phyloP scores from a whole-genome alignment of 1,140 invertebrate genomes.

The Heterodera carotae region DNA sequence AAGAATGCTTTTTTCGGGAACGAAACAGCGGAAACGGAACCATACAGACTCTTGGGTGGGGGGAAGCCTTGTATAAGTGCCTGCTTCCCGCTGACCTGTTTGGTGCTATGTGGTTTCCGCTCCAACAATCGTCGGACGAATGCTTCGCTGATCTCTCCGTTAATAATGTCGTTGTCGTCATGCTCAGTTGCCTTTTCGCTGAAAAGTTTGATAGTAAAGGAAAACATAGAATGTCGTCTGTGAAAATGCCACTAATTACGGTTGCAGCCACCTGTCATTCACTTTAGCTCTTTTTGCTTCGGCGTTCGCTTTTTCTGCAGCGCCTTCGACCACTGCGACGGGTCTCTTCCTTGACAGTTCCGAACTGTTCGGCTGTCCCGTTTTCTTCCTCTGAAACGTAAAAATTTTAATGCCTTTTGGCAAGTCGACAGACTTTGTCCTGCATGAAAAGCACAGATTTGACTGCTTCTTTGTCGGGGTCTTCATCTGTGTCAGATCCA shows the following conservation, averaged over 20 bases:
- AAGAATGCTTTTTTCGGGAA: no score
- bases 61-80: not conserved
- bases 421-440: constrained; percentile 16
- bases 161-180: constrained; percentile 20
- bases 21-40: no score
- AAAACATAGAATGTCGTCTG: no score
- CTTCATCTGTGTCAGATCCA: constrained; percentile 52
- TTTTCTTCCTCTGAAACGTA: constrained; percentile 16
- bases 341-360: constrained; percentile 14
- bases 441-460: constrained; percentile 59
- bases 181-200: constrained; percentile 13
- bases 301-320: not conserved
- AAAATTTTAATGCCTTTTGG: not conserved
- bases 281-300: constrained; percentile 6
- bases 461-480: constrained; percentile 53
- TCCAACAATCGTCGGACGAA: constrained; percentile 55
- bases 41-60: no score
- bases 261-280: not conserved
- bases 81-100: constrained; percentile 14
- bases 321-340: not conserved
- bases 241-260: not conserved
- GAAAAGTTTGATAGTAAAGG: constrained; percentile 16
- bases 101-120: constrained; percentile 61
- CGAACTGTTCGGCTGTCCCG: not conserved
- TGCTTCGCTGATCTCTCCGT: constrained; percentile 51